Evolutionary conservation across 2,888 invertebrate genomes (phyloP).

Genomic region (Plemyria rubiginata): DNA sequence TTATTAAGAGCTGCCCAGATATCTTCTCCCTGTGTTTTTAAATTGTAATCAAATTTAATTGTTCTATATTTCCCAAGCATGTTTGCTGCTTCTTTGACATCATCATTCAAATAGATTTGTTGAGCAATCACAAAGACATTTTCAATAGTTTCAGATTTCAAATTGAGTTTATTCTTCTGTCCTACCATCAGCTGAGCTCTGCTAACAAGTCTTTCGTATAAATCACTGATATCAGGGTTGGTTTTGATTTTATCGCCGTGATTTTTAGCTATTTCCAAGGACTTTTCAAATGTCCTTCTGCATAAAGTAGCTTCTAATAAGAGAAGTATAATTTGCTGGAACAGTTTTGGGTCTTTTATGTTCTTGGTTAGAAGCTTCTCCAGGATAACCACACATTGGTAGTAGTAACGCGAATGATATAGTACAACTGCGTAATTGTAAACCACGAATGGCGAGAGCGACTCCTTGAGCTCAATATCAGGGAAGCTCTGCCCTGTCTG

Average conservation of each 20-base stretch:
- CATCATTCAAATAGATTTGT: slow-evolving; percentile 75
- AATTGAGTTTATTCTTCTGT: slow-evolving; percentile 60
- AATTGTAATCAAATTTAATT: slow-evolving; percentile 69
- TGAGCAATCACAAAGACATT: slow-evolving; percentile 78
- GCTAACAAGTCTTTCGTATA: slow-evolving; percentile 71
- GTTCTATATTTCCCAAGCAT: slow-evolving; percentile 71
- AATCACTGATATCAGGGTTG: slow-evolving; percentile 62
- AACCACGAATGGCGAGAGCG: slow-evolving; percentile 77
- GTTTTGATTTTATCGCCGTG: slow-evolving; percentile 67
- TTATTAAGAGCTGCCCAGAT: slow-evolving; percentile 88
- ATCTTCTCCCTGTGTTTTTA: slow-evolving; percentile 76
- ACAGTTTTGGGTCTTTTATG: slow-evolving; percentile 70
- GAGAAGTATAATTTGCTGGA: slow-evolving; percentile 68
- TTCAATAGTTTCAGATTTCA: slow-evolving; percentile 74
- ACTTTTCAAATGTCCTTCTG: slow-evolving; percentile 73
- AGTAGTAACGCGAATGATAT: slow-evolving; percentile 91
- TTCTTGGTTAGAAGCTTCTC: slow-evolving; percentile 70
- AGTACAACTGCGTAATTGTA: slow-evolving; percentile 92
- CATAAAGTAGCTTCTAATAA: slow-evolving; percentile 75
- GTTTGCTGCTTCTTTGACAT: slow-evolving; percentile 70
- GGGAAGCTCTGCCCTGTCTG: slow-evolving; percentile 83
- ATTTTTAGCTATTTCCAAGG: slow-evolving; percentile 69
- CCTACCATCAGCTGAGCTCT: slow-evolving; percentile 72
- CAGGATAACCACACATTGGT: slow-evolving; percentile 83
- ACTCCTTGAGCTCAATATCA: slow-evolving; percentile 70